Percentiles rank a stretch among this genome's conserved stretches.
phyloP scores from a whole-genome alignment of 2,888 invertebrate genomes.

The Troides aeacus region DNA sequence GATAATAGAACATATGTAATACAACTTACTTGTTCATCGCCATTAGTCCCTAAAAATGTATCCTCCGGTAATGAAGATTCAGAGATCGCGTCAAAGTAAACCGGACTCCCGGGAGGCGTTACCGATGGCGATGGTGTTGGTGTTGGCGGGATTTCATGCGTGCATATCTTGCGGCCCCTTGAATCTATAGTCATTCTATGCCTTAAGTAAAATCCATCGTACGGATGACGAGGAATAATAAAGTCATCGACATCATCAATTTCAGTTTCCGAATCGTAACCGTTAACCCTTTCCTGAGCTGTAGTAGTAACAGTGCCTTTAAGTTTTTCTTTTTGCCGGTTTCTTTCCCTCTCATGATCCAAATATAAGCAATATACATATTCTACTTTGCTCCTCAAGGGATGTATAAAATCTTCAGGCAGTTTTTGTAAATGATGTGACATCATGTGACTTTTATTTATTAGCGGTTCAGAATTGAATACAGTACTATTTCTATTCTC shows the following conservation, averaged over 20 bases:
- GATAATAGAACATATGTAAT: constrained; percentile 10
- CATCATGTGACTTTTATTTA: not conserved
- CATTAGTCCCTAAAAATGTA: constrained; percentile 39
- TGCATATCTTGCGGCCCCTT: constrained; percentile 66
- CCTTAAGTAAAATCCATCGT: constrained; percentile 72
- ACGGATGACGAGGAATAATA: constrained; percentile 70
- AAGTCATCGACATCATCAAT: constrained; percentile 55
- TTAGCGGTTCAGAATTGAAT: constrained; percentile 1
- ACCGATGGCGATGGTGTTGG: constrained; percentile 46
- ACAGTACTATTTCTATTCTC: constrained; percentile 4
- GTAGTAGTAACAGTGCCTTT: constrained; percentile 36
- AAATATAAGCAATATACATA: constrained; percentile 52
- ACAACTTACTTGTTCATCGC: constrained; percentile 61
- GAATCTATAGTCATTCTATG: constrained; percentile 65
- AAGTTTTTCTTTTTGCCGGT: constrained; percentile 38
- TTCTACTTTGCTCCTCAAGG: constrained; percentile 35
- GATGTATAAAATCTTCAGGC: constrained; percentile 28
- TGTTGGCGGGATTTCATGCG: constrained; percentile 66
- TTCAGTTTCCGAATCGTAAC: constrained; percentile 53
- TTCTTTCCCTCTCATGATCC: constrained; percentile 44
- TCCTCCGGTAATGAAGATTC: constrained; percentile 34
- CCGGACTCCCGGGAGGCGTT: constrained; percentile 49
- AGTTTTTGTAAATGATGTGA: constrained; percentile 24
- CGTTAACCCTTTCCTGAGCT: constrained; percentile 46
- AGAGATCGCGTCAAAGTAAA: constrained; percentile 43